Conservation (phyloP, 2,113 vertebrate species). For the Ranitomeya variabilis region DNA sequence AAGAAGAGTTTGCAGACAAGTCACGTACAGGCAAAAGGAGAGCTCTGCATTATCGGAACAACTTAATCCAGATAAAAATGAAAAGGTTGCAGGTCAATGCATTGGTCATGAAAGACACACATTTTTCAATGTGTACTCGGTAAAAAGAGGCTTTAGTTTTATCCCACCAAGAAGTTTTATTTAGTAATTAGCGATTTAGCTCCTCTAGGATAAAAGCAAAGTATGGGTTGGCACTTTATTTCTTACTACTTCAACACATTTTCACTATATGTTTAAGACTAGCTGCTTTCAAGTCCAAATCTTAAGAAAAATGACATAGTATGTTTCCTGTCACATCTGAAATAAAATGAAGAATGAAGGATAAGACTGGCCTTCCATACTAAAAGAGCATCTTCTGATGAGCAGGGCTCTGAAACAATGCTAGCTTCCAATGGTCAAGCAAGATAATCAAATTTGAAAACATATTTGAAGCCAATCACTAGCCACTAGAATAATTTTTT, state of each 20-base stretch:
- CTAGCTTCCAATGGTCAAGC: too few species aligned
- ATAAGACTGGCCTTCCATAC: too few species aligned
- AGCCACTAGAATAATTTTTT: too few species aligned
- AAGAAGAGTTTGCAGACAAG: slow-evolving; percentile 19
- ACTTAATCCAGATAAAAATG: slow-evolving; percentile 2
- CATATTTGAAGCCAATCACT: too few species aligned
- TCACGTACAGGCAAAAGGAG: background rate
- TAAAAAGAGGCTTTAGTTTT: background rate
- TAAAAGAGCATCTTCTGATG: background rate
- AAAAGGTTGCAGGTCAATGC: background rate
- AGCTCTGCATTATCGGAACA: slow-evolving; percentile 28
- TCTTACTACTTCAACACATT: background rate
- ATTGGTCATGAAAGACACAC: background rate
- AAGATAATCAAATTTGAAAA: too few species aligned
- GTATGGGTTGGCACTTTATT: background rate
- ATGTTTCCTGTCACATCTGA: background rate
- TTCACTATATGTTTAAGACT: background rate
- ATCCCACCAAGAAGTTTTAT: background rate
- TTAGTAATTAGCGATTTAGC: background rate
- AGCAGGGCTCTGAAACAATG: background rate
- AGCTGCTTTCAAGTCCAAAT: background rate
- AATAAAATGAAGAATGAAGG: background rate
- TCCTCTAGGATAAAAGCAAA: background rate
- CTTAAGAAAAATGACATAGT: background rate
- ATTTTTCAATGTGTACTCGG: background rate